These are phyloP conservation scores for Epinotia demarniana DNA, from an alignment of 2,888 invertebrate species.

Conservation along the genomic window DNA sequence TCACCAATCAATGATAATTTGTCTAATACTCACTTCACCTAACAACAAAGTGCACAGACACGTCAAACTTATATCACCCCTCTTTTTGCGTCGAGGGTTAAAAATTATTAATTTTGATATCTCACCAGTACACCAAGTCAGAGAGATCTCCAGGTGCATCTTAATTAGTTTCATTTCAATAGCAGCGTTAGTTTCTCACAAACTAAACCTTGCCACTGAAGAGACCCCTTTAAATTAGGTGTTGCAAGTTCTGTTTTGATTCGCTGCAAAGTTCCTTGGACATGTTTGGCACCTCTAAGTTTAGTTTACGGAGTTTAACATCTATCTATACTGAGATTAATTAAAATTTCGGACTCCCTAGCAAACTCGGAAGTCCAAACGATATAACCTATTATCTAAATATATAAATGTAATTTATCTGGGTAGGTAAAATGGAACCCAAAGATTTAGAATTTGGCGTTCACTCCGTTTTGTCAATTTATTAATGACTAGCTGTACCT, in stretches of 20 bases:
- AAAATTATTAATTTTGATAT: too few relatives aligned
- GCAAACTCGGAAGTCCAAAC: neutral
- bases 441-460: too few relatives aligned
- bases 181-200: neutral
- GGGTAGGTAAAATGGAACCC: too few relatives aligned
- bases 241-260: slow-evolving; percentile 22
- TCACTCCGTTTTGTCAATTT: too few relatives aligned
- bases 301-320: slow-evolving; percentile 22
- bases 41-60: too few relatives aligned
- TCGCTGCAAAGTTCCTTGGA: slow-evolving; percentile 13
- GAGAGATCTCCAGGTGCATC: neutral
- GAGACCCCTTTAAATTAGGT: slow-evolving; percentile 22
- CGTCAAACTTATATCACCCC: too few relatives aligned
- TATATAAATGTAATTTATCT: neutral
- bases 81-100: too few relatives aligned
- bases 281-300: slow-evolving; percentile 15
- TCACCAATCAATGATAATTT: too few relatives aligned
- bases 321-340: slow-evolving; percentile 27
- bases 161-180: neutral
- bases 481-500: too few relatives aligned
- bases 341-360: slow-evolving; percentile 15
- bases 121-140: too few relatives aligned
- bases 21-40: too few relatives aligned
- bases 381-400: neutral
- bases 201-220: neutral